A percentile compares a stretch with the other conserved stretches of the same genome.
These are phyloP conservation scores for Hydrozoanthus tunicans DNA, from an alignment of 64 coral and sea anemone genomes.

Conservation along the genomic window DNA sequence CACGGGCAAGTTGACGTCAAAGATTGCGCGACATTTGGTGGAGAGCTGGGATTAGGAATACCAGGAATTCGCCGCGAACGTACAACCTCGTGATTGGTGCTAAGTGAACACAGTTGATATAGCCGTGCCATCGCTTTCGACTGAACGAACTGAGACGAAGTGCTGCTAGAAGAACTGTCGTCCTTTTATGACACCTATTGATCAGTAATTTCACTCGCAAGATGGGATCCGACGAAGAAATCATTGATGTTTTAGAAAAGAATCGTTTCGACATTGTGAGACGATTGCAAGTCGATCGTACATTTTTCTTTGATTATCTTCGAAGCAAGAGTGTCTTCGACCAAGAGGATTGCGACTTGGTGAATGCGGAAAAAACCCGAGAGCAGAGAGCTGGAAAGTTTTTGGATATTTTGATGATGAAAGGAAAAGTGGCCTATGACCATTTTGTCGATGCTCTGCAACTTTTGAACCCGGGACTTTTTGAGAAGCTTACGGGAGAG, in stretches of 20 bases:
- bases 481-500: conserved; percentile 87
- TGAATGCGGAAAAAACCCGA: conserved; percentile 76
- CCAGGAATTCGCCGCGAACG: not conserved
- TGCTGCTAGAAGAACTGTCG: not conserved
- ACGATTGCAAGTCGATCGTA: conserved; percentile 81
- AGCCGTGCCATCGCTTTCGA: too few species aligned
- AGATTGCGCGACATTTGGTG: not conserved
- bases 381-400: conserved; percentile 85
- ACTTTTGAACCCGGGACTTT: conserved; percentile 83
- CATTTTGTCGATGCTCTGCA: conserved; percentile 92
- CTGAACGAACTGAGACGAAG: not conserved
- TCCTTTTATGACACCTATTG: not conserved
- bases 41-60: too few species aligned
- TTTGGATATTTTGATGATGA: conserved; percentile 84
- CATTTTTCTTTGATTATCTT: conserved; percentile 94
- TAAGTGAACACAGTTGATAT: not conserved
- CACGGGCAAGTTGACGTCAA: not conserved
- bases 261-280: conserved; percentile 92
- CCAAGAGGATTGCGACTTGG: conserved; percentile 73
- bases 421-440: conserved; percentile 73
- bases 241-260: conserved; percentile 72
- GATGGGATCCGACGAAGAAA: conserved; percentile 35
- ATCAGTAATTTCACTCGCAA: not conserved
- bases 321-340: conserved; percentile 88
- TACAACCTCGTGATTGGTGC: conserved; percentile 9